phyloP scores from a whole-genome alignment of 2,113 vertebrate species.

The Gnathonemus longibarbis region DNA sequence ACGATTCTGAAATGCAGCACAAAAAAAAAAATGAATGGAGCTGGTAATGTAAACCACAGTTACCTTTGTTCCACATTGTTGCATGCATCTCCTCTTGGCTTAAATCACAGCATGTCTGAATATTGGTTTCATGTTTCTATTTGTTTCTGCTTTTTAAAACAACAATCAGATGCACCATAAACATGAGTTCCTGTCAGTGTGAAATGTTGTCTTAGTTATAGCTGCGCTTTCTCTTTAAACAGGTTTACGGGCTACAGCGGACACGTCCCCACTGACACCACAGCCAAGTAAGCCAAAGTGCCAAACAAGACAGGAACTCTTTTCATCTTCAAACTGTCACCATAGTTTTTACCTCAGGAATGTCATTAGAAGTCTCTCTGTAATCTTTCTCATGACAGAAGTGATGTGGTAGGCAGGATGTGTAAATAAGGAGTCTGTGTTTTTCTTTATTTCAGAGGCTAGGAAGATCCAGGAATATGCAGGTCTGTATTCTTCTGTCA shows the following conservation, averaged over 20 bases:
- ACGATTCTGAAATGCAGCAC: background rate
- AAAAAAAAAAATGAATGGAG: background rate
- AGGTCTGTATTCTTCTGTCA: conserved; percentile 34
- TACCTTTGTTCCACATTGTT: background rate
- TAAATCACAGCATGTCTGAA: background rate
- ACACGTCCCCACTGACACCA: conserved; percentile 26
- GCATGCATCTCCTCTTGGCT: background rate
- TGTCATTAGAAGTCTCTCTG: background rate
- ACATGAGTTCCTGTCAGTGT: background rate
- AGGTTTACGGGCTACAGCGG: conserved; percentile 40
- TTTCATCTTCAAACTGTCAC: background rate
- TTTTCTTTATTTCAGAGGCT: conserved; percentile 38
- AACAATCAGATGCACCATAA: background rate
- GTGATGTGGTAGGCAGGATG: background rate
- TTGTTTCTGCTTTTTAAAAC: background rate
- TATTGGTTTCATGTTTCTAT: background rate
- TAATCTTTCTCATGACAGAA: background rate
- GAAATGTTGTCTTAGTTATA: background rate
- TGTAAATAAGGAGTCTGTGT: background rate
- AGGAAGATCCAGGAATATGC: conserved; percentile 54
- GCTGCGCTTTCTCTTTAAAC: background rate
- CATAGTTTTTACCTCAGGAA: background rate
- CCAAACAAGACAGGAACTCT: background rate
- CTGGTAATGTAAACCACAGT: background rate
- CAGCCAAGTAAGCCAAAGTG: conserved; percentile 48